Evolutionary conservation across 2,888 invertebrate species (phyloP).

Genomic region (Bedellia somnulentella): DNA sequence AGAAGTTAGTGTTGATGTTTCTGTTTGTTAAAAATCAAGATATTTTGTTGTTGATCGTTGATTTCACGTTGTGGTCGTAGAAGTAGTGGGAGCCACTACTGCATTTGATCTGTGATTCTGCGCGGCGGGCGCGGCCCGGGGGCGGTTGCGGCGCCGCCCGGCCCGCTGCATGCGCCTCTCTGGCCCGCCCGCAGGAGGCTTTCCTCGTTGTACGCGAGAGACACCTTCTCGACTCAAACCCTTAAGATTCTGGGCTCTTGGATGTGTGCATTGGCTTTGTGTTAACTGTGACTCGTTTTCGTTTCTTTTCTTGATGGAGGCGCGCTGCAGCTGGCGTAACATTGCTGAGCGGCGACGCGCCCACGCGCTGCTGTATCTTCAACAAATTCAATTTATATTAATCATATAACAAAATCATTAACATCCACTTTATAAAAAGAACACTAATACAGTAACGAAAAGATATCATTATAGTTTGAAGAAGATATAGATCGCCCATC

Average conservation of each 20-base stretch:
- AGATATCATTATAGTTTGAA: too few relatives aligned
- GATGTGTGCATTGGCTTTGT: conserved; percentile 61
- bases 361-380: conserved; percentile 40
- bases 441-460: too few relatives aligned
- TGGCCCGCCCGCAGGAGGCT: conserved; percentile 22
- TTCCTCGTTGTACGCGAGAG: conserved; percentile 52
- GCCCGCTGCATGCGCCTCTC: conserved; percentile 42
- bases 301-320: conserved; percentile 59
- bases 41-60: conserved; percentile 11
- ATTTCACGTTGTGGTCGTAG: conserved; percentile 51
- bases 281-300: conserved; percentile 62
- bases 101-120: conserved; percentile 62
- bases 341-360: conserved; percentile 28
- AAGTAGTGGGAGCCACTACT: conserved; percentile 51
- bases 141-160: conserved; percentile 11
- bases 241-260: conserved; percentile 62
- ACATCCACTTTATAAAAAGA: neutral
- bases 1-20: conserved; percentile 60
- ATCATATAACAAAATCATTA: neutral
- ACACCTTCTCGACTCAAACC: conserved; percentile 53
- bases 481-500: conserved; percentile 52
- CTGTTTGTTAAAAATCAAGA: conserved; percentile 48
- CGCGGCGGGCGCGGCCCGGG: conserved; percentile 36
- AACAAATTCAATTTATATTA: conserved; percentile 10
- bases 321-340: conserved; percentile 19